Percentiles rank a stretch among this genome's conserved stretches.
Conservation (phyloP, 2,113 vertebrate species). For the Benitochromis conjunctus region DNA sequence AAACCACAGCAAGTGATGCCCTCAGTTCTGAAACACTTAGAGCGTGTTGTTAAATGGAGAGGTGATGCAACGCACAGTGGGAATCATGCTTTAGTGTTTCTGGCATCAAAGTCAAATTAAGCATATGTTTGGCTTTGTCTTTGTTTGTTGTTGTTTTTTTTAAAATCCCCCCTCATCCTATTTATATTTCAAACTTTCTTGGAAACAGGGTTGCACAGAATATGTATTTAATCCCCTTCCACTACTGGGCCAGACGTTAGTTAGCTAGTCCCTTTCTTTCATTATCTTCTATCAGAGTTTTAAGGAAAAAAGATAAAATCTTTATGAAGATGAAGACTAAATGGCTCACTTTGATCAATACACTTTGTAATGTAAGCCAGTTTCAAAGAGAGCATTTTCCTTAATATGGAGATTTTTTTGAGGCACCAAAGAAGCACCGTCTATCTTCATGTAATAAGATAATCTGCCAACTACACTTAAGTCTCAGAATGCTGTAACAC, state of each 20-base stretch:
- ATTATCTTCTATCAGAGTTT: neutral
- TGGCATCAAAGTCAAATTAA: neutral
- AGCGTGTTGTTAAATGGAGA: neutral
- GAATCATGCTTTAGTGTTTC: neutral
- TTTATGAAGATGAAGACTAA: neutral
- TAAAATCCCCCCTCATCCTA: neutral
- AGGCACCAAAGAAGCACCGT: neutral
- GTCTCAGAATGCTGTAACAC: neutral
- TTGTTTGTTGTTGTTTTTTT: neutral
- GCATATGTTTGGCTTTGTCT: neutral
- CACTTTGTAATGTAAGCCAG: neutral
- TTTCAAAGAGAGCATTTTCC: neutral
- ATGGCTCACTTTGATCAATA: neutral
- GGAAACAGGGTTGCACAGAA: neutral
- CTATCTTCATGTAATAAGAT: neutral
- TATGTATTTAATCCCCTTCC: neutral
- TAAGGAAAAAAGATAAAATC: neutral
- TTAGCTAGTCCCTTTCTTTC: neutral
- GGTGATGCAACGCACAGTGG: neutral
- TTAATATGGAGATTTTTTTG: neutral
- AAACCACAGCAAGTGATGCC: neutral
- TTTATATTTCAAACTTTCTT: neutral
- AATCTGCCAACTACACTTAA: neutral
- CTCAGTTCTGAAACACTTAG: neutral
- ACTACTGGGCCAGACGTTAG: neutral